Evolutionary conservation across 1,140 invertebrate species (phyloP).

Genomic region (Alviniconcha marisindica): DNA sequence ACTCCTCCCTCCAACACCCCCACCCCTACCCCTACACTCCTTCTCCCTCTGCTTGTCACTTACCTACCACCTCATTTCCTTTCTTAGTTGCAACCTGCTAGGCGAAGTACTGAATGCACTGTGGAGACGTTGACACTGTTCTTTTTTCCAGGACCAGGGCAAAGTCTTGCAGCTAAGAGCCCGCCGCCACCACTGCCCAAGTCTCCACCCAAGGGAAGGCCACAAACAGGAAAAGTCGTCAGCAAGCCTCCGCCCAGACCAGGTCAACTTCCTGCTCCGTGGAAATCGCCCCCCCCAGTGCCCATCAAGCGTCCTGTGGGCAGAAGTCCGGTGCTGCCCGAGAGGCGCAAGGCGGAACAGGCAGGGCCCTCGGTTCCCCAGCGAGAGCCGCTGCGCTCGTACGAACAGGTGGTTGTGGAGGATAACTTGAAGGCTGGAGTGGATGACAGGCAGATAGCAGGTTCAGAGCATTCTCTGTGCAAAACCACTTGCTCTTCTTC

Average conservation of each 20-base stretch:
- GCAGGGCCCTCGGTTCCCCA: too few relatives aligned
- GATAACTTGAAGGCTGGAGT: neutral
- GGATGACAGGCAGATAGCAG: neutral
- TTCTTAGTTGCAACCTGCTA: too few relatives aligned
- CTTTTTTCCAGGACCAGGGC: neutral
- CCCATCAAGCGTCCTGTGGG: conserved; percentile 22
- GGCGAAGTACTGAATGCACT: too few relatives aligned
- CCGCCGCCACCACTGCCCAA: conserved; percentile 19
- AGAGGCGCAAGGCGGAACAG: neutral
- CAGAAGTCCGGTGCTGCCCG: neutral
- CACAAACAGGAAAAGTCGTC: neutral
- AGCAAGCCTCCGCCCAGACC: neutral
- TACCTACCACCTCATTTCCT: too few relatives aligned
- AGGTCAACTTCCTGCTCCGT: neutral
- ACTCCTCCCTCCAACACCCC: too few relatives aligned
- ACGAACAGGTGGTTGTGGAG: neutral
- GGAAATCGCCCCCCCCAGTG: conserved; percentile 16
- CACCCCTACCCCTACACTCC: too few relatives aligned
- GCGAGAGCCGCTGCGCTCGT: neutral
- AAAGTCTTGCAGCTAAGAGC: neutral
- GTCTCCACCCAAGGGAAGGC: conserved; percentile 4
- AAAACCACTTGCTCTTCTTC: neutral
- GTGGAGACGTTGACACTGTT: too few relatives aligned
- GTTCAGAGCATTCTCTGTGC: neutral
- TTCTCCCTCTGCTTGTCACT: too few relatives aligned